Percentiles rank a stretch among this genome's conserved stretches.
Conservation (phyloP, 2,797 vertebrate species). For the Sparidentex hasta region DNA sequence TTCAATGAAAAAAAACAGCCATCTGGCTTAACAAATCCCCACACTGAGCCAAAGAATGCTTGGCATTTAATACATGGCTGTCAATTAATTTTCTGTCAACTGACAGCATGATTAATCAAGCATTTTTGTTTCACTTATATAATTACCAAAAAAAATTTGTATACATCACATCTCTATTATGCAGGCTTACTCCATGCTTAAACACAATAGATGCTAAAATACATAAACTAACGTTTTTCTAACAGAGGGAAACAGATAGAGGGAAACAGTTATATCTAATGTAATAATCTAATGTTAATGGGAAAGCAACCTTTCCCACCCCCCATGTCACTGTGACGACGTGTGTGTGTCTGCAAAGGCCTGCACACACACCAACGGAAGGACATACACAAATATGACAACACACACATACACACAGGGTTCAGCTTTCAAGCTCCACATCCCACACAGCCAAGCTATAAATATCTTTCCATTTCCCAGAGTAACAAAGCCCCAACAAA, state of each 20-base stretch:
- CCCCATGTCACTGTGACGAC: slow-evolving; percentile 30
- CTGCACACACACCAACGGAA: not conserved
- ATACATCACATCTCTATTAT: not conserved
- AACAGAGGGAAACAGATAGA: not conserved
- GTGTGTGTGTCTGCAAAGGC: slow-evolving; percentile 8
- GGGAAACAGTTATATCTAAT: slow-evolving; percentile 16
- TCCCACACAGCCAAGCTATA: slow-evolving; percentile 73
- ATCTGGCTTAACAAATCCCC: not conserved
- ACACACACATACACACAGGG: slow-evolving; percentile 21
- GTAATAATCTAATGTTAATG: slow-evolving; percentile 42
- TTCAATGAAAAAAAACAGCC: not conserved
- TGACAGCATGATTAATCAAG: not conserved
- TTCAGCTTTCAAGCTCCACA: slow-evolving; percentile 48
- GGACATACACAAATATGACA: slow-evolving; percentile 31
- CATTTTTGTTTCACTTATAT: not conserved
- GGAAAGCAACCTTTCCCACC: slow-evolving; percentile 72
- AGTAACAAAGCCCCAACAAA: slow-evolving; percentile 50
- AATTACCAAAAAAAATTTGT: not conserved
- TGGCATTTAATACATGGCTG: not conserved
- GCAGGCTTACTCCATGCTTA: fast-evolving
- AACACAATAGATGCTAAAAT: not conserved
- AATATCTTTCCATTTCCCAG: slow-evolving; percentile 72
- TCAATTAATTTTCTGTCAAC: not conserved
- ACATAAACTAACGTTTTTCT: not conserved
- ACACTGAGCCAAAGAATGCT: not conserved